Conservation (phyloP, 2,797 vertebrate species). For the Rhinichthys osculus region DNA sequence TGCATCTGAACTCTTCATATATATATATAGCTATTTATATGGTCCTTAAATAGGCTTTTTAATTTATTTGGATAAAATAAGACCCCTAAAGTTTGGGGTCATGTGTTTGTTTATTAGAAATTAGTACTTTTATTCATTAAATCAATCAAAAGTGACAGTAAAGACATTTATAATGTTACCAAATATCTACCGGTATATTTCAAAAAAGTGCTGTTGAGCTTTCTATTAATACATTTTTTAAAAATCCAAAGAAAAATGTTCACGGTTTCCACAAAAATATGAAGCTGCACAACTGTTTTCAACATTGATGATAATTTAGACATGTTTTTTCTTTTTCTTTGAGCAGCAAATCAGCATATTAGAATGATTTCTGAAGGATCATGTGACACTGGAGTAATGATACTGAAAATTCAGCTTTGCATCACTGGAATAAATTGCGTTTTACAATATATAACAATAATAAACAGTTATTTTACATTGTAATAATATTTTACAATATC, state of each 20-base stretch:
- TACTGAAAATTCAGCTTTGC: not conserved
- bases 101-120: not conserved
- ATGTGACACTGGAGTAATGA: not conserved
- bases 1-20: too few relatives aligned
- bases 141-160: not conserved
- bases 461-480: not conserved
- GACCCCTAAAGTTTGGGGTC: not conserved
- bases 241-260: not conserved
- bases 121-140: not conserved
- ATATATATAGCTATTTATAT: too few relatives aligned
- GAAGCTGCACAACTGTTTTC: not conserved
- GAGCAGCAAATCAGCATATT: not conserved
- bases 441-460: too few relatives aligned
- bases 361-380: not conserved
- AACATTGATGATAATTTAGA: not conserved
- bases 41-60: not conserved
- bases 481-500: not conserved
- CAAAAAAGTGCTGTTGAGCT: not conserved
- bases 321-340: not conserved
- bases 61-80: not conserved
- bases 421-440: not conserved
- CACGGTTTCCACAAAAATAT: not conserved
- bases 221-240: not conserved
- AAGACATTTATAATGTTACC: not conserved
- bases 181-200: not conserved